These are phyloP conservation scores for Vannuccia rotundouncinata DNA, from an alignment of 2,888 invertebrate species.

Conservation along the genomic window DNA sequence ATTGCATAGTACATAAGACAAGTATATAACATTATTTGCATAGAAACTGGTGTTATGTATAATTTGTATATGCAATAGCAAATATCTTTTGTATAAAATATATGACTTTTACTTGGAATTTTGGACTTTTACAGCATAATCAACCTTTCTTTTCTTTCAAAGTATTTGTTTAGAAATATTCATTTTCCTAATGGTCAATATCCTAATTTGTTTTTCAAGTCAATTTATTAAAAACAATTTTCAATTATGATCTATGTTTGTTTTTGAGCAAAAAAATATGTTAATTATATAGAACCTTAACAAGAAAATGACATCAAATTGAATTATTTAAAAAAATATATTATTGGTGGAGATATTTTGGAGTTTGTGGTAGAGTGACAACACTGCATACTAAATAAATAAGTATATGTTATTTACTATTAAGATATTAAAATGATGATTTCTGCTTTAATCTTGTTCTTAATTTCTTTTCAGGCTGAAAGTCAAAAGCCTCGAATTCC, in stretches of 20 bases:
- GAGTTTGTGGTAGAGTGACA: constrained; percentile 14
- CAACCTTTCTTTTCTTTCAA: constrained; percentile 21
- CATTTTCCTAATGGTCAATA: constrained; percentile 1
- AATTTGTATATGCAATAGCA: constrained; percentile 2
- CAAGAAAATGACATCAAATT: background rate
- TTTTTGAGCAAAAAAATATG: background rate
- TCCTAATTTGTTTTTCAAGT: constrained; percentile 14
- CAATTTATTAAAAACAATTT: constrained; percentile 19
- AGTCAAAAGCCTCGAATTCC: too few relatives aligned
- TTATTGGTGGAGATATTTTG: constrained; percentile 7
- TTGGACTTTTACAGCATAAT: background rate
- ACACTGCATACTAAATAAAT: too few relatives aligned
- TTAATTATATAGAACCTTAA: background rate
- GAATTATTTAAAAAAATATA: background rate
- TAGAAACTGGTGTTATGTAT: background rate
- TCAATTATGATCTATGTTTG: constrained; percentile 20
- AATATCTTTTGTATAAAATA: constrained; percentile 26
- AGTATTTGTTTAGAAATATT: constrained; percentile 20
- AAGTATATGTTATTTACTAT: too few relatives aligned
- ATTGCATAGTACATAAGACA: constrained; percentile 8
- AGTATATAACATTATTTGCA: constrained; percentile 1
- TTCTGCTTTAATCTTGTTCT: too few relatives aligned
- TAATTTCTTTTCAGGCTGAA: too few relatives aligned
- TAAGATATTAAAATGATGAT: too few relatives aligned
- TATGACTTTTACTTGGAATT: constrained; percentile 7